Percentiles rank a stretch among this genome's conserved stretches.
These are phyloP conservation scores for Hipposideros larvatus DNA, from an alignment of 2,797 vertebrate genomes.

Conservation along the genomic window DNA sequence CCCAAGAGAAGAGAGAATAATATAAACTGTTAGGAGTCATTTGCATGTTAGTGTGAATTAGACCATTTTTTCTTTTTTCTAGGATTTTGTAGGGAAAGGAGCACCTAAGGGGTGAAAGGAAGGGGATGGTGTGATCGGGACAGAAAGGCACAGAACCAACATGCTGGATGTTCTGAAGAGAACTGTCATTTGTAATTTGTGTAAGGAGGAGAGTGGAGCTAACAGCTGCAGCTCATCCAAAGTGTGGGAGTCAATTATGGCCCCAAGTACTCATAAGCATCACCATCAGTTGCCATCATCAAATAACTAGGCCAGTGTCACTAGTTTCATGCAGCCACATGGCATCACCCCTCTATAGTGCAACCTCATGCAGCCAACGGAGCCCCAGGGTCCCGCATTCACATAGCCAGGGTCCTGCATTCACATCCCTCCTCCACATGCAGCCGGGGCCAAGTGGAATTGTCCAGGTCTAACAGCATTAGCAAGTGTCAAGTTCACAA, in stretches of 20 bases:
- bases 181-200: neutral
- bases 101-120: neutral
- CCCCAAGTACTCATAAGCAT: neutral
- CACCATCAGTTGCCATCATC: neutral
- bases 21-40: neutral
- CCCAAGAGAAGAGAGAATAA: slow-evolving; percentile 14
- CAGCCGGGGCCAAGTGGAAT: slow-evolving; percentile 21
- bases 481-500: slow-evolving; percentile 51
- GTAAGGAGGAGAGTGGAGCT: neutral
- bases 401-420: neutral
- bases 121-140: neutral
- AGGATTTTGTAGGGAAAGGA: slow-evolving; percentile 39
- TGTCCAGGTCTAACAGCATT: neutral
- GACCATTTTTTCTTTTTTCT: slow-evolving; percentile 15
- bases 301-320: neutral
- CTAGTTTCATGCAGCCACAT: slow-evolving; percentile 48
- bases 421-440: slow-evolving; percentile 7
- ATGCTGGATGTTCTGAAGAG: neutral
- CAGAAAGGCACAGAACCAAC: neutral
- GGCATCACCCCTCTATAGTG: neutral
- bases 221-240: neutral
- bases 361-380: slow-evolving; percentile 29
- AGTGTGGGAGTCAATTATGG: neutral
- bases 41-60: slow-evolving; percentile 27
- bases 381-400: slow-evolving; percentile 24